phyloP scores from a whole-genome alignment of 2,113 vertebrate species.

The Chloropsis cyanopogon region DNA sequence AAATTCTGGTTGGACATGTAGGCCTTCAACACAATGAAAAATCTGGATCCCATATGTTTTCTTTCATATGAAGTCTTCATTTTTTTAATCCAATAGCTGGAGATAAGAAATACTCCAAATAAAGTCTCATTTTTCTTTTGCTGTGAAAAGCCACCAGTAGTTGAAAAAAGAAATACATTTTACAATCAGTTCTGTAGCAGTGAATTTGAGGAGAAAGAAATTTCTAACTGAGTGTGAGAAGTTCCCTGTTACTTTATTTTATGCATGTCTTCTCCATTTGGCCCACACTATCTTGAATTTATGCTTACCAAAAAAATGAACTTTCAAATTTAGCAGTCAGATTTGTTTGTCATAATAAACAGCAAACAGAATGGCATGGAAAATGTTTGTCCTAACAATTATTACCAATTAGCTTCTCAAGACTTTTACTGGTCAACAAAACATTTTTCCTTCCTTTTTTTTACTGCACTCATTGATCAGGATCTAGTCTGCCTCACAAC shows the following conservation, averaged over 20 bases:
- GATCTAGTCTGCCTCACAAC: constrained; percentile 7
- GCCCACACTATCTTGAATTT: not conserved
- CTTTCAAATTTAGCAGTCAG: not conserved
- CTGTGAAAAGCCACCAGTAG: not conserved
- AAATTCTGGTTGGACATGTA: not conserved
- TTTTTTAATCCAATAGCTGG: not conserved
- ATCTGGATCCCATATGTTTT: not conserved
- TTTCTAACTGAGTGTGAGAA: not conserved
- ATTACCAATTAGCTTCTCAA: not conserved
- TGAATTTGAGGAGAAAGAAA: not conserved
- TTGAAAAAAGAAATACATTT: not conserved
- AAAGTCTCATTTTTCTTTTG: not conserved
- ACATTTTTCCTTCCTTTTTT: not conserved
- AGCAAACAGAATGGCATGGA: not conserved
- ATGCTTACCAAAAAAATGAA: not conserved
- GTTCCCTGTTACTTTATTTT: not conserved
- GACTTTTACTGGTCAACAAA: not conserved
- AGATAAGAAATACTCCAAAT: not conserved
- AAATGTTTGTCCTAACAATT: not conserved
- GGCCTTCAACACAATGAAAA: not conserved
- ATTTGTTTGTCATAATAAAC: not conserved
- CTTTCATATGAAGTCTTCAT: not conserved
- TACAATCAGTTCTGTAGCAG: not conserved
- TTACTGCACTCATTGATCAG: not conserved
- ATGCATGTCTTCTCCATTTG: not conserved